phyloP scores from a whole-genome alignment of 1,140 invertebrate species.

The Caenorhabditis latens region DNA sequence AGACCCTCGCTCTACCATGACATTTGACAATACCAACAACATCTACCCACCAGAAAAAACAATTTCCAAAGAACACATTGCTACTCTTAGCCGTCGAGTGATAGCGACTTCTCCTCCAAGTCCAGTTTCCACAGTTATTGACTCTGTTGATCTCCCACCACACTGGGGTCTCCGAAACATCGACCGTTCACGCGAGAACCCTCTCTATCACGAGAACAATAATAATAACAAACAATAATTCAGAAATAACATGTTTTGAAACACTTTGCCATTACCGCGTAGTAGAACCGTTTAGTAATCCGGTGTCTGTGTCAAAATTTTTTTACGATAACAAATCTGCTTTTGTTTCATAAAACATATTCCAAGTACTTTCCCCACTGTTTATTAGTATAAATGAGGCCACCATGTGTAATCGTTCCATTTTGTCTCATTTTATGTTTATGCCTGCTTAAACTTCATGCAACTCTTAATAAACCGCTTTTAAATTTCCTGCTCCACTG shows the following conservation, averaged over 20 bases:
- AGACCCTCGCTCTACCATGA: slow-evolving; percentile 17
- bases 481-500: slow-evolving; percentile 2
- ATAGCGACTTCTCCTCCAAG: slow-evolving; percentile 42
- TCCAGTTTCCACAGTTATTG: slow-evolving; percentile 45
- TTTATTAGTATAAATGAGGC: background rate
- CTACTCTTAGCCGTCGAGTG: slow-evolving; percentile 26
- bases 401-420: background rate
- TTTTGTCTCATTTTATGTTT: background rate
- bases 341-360: background rate
- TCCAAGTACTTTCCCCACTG: background rate
- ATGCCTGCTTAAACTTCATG: slow-evolving; percentile 10
- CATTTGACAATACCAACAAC: slow-evolving; percentile 7
- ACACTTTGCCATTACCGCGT: background rate
- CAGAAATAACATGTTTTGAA: background rate
- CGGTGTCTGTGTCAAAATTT: background rate
- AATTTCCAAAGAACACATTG: slow-evolving; percentile 36
- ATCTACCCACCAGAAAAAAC: slow-evolving; percentile 37
- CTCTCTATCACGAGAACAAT: background rate
- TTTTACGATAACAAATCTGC: background rate
- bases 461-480: slow-evolving; percentile 4
- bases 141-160: slow-evolving; percentile 38
- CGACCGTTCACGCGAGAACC: slow-evolving; percentile 24
- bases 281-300: slow-evolving; percentile 25
- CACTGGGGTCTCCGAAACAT: slow-evolving; percentile 47
- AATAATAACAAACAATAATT: slow-evolving; percentile 10